Evolutionary conservation across 2,888 invertebrate genomes (phyloP), one percentile per base, ranked within the genome.

Genomic region (Campaea margaritaria): DNA sequence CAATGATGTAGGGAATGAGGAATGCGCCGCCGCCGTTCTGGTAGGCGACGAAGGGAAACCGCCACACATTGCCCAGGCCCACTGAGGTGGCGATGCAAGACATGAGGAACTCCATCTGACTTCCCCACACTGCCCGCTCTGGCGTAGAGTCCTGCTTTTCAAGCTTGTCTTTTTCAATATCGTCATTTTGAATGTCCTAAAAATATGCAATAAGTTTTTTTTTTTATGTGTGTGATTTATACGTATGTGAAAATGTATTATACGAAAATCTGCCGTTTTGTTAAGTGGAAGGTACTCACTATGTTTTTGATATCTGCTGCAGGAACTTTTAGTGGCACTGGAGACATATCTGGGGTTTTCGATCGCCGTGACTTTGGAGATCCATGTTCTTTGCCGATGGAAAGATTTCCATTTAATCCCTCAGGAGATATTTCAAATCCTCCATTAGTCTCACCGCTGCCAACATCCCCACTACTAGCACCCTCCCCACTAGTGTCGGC

Each of bases 51-150:
- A 91, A 91, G 1, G 92, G 90, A 58, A 92, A 92, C 21, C 95
- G 87, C 95, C 95, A 96, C 51, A 96, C 94, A 77, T 96, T 96
- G 57, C 96, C 96, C 44, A 96, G 87, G 0, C 96, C 96, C 7
- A 96, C 96, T 0, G 95, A 95, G 59, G 95, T 93, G n/a, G 96
- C 94, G 58, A 96, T 95, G 72, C 96, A 96, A 0, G 96, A 96
- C 93, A 96, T 95, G 2, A 96, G 89, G 78, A 96, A 96, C 78
- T 96, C 95, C 0, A 95, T 73, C 48, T 94, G 94, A 70, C 92
- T 95, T 44, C 93, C 93, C 96, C 96, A 96, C 78, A 79, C 34
- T 10, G 16, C 27, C n/a, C 58, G 81, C 15, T 85, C 82, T 38
- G 36, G 36, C n/a, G n/a, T 36, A 12, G 36, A 36, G 36, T 36